A percentile compares a stretch with the other conserved stretches of the same genome.
phyloP scores from a whole-genome alignment of 2,113 vertebrate species.

The Otus sunia region DNA sequence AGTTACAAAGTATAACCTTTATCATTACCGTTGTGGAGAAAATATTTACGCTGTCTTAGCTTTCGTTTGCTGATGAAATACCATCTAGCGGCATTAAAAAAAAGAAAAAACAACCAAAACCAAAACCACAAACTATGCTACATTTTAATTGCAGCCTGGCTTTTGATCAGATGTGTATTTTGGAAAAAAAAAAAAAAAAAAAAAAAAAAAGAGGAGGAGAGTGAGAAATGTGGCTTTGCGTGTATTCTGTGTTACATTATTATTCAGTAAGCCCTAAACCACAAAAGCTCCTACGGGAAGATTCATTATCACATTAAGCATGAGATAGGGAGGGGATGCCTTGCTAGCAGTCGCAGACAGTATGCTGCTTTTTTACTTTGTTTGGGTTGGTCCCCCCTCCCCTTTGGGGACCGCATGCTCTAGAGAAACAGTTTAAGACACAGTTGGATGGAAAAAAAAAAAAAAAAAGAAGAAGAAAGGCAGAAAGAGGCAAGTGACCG shows the following conservation, averaged over 20 bases:
- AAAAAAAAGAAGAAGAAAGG: background rate
- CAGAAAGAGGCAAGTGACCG: constrained; percentile 40
- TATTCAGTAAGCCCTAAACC: constrained; percentile 45
- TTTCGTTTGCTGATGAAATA: background rate
- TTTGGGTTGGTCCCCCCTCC: background rate
- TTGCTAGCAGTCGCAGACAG: constrained; percentile 52
- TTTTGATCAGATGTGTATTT: constrained; percentile 39
- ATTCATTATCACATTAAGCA: constrained; percentile 59
- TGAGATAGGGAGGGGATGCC: constrained; percentile 60
- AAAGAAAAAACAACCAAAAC: background rate
- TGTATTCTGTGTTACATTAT: background rate
- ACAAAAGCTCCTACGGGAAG: constrained; percentile 64
- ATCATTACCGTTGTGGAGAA: background rate
- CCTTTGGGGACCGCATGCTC: background rate
- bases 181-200: background rate
- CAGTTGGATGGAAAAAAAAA: background rate
- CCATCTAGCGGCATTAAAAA: background rate
- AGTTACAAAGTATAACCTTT: background rate
- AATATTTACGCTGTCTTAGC: background rate
- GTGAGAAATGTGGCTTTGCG: constrained; percentile 54
- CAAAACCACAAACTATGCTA: background rate
- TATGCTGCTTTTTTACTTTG: constrained; percentile 55
- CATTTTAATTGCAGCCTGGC: constrained; percentile 51
- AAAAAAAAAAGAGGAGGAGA: background rate
- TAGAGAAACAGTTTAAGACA: constrained; percentile 62